Evolutionary conservation across 2,113 vertebrate species (phyloP).

Genomic region (Stigmatopora nigra): DNA sequence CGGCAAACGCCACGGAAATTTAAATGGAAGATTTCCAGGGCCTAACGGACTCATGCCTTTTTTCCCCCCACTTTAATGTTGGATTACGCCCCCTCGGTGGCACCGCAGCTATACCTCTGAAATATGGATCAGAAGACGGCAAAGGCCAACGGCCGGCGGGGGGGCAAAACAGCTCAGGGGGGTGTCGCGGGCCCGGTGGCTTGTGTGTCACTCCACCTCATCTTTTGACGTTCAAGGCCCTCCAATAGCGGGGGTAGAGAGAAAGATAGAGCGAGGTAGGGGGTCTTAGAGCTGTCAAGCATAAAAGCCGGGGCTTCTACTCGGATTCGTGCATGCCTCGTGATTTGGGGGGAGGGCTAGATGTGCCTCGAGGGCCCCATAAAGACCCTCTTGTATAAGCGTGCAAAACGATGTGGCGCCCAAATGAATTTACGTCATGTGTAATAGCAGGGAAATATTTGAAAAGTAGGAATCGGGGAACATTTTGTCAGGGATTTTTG

Average conservation of each 20-base stretch:
- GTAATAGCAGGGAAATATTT: neutral
- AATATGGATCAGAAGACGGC: conserved; percentile 68
- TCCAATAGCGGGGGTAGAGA: conserved; percentile 25
- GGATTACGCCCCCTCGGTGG: conserved; percentile 65
- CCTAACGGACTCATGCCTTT: conserved; percentile 44
- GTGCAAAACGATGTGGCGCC: neutral
- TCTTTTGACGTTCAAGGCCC: conserved; percentile 53
- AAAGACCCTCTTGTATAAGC: conserved; percentile 1
- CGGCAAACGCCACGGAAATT: conserved; percentile 52
- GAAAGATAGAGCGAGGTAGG: conserved; percentile 30
- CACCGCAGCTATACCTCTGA: conserved; percentile 60
- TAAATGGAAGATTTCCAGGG: conserved; percentile 63
- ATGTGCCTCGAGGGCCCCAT: neutral
- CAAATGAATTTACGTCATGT: neutral
- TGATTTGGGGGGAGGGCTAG: conserved; percentile 4
- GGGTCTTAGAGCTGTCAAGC: conserved; percentile 41
- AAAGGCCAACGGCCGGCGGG: conserved; percentile 69
- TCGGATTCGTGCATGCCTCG: conserved; percentile 18
- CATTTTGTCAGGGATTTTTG: neutral
- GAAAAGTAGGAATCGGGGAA: neutral
- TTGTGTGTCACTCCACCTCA: conserved; percentile 44
- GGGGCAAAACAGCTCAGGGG: conserved; percentile 44
- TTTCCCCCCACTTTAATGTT: conserved; percentile 63
- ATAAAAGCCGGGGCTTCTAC: conserved; percentile 14
- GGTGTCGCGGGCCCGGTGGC: conserved; percentile 18